phyloP scores from a whole-genome alignment of 1,140 invertebrate species.

The Wasmannia auropunctata region DNA sequence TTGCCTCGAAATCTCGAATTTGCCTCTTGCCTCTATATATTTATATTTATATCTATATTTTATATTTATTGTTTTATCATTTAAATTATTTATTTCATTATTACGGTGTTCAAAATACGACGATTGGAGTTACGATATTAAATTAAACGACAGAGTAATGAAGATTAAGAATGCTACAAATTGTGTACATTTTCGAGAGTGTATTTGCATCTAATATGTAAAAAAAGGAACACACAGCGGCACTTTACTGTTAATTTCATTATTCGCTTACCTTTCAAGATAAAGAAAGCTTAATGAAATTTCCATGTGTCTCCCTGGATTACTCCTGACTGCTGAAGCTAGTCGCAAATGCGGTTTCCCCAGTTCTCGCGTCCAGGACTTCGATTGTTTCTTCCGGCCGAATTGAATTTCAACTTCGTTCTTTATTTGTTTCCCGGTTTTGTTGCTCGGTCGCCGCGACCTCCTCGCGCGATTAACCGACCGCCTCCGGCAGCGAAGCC shows the following conservation, averaged over 20 bases:
- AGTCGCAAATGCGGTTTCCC: constrained; percentile 4
- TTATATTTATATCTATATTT: not conserved
- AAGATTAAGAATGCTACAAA: not conserved
- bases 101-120: not conserved
- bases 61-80: not conserved
- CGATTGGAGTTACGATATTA: not conserved
- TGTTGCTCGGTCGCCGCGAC: constrained; percentile 5
- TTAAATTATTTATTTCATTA: not conserved
- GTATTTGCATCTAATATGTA: not conserved
- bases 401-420: constrained; percentile 56
- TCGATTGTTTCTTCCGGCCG: constrained; percentile 36
- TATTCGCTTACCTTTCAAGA: not conserved
- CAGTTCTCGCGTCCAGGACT: constrained; percentile 9
- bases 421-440: constrained; percentile 49
- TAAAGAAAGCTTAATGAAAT: constrained; percentile 4
- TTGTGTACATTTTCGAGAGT: not conserved
- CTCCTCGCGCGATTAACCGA: constrained; percentile 55
- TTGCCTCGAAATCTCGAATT: not conserved
- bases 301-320: constrained; percentile 14
- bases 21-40: not conserved
- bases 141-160: not conserved
- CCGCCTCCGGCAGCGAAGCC: constrained; percentile 41
- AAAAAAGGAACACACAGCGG: not conserved
- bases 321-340: constrained; percentile 3
- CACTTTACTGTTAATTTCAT: not conserved